These are phyloP conservation scores for Dipus sagitta DNA, from an alignment of 2,797 vertebrate genomes.

Conservation along the genomic window DNA sequence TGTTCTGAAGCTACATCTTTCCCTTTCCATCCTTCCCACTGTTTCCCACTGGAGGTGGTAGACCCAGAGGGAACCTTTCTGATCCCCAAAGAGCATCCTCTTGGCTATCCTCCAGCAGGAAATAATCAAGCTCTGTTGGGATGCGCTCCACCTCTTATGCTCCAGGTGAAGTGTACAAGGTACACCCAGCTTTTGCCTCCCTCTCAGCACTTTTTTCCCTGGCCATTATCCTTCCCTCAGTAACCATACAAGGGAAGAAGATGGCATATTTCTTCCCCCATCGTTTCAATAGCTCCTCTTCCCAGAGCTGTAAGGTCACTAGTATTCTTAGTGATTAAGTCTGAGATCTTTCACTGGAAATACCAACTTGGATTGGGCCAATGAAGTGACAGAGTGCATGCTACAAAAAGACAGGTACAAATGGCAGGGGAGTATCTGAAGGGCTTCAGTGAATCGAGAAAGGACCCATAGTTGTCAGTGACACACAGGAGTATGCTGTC, in stretches of 20 bases:
- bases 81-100: background rate
- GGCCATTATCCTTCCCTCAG: slow-evolving; percentile 16
- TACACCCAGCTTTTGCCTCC: slow-evolving; percentile 4
- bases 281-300: slow-evolving; percentile 63
- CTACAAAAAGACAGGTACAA: slow-evolving; percentile 28
- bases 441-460: background rate
- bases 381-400: slow-evolving; percentile 17
- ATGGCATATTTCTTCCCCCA: background rate
- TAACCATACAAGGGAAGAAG: background rate
- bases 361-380: slow-evolving; percentile 2
- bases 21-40: background rate
- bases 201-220: slow-evolving; percentile 30
- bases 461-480: no score
- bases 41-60: rapidly evolving
- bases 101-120: background rate
- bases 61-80: background rate
- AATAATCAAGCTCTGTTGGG: background rate
- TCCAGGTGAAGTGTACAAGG: rapidly evolving
- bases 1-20: background rate
- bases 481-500: background rate
- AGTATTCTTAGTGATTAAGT: slow-evolving; percentile 1
- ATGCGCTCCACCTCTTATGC: background rate
- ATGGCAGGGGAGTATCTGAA: background rate
- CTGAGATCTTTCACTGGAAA: slow-evolving; percentile 38
- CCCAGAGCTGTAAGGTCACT: slow-evolving; percentile 20